A percentile compares a stretch with the other conserved stretches of the same genome.
Evolutionary conservation across 2,888 invertebrate genomes (phyloP).

Genomic region (Drosophila pullipes): DNA sequence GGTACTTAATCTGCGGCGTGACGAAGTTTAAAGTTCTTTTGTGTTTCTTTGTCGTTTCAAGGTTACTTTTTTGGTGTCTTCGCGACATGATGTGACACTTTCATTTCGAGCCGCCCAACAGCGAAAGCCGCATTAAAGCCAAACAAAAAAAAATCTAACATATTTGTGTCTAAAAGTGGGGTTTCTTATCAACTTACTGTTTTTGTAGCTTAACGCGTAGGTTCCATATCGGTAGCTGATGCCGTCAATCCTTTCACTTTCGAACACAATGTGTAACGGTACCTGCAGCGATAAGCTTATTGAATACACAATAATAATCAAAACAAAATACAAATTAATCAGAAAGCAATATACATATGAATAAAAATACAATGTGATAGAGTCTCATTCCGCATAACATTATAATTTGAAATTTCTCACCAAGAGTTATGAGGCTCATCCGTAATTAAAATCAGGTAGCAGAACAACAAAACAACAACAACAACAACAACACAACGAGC

Average conservation of each 20-base stretch:
- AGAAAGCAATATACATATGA: slow-evolving; percentile 47
- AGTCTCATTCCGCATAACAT: slow-evolving; percentile 41
- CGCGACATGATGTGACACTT: slow-evolving; percentile 67
- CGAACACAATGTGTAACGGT: slow-evolving; percentile 48
- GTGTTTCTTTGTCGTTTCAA: slow-evolving; percentile 57
- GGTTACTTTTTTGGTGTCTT: slow-evolving; percentile 65
- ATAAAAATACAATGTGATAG: slow-evolving; percentile 38
- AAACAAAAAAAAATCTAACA: neutral
- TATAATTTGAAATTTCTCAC: slow-evolving; percentile 48
- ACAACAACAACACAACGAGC: slow-evolving; percentile 16
- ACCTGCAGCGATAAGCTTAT: slow-evolving; percentile 37
- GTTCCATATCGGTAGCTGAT: slow-evolving; percentile 52
- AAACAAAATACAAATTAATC: slow-evolving; percentile 68
- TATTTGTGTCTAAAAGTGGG: neutral
- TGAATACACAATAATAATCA: slow-evolving; percentile 36
- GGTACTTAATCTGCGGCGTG: neutral
- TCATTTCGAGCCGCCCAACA: slow-evolving; percentile 54
- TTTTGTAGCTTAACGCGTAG: slow-evolving; percentile 50
- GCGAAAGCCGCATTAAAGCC: slow-evolving; percentile 60
- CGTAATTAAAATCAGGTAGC: slow-evolving; percentile 51
- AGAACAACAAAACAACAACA: slow-evolving; percentile 22
- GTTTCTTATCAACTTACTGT: slow-evolving; percentile 27
- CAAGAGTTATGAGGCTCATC: slow-evolving; percentile 52
- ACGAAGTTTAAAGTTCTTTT: neutral
- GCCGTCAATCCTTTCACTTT: slow-evolving; percentile 72